Evolutionary conservation across 2,113 vertebrate genomes (phyloP), one percentile per base, ranked within the genome.

Genomic region (Tetrao urogallus): DNA sequence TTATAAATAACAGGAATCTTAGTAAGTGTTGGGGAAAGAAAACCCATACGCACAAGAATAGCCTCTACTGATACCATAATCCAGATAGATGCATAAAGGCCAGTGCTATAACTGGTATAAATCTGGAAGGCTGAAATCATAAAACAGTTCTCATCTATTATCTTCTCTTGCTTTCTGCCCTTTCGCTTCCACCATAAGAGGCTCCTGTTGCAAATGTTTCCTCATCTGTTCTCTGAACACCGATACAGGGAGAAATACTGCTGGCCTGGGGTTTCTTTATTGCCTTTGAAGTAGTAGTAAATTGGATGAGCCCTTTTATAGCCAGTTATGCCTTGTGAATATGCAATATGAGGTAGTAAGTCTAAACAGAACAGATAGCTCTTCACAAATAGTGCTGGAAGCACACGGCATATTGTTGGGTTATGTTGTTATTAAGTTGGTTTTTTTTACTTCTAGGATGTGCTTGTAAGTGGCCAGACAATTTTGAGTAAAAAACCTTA

Each of bases 1-100:
- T 61, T 88, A 18, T 86, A 86, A 88, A 58, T 88, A 90, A 88
- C n/a, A 42, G 42, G 64, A 74, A 80, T 66, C 43, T 83, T 75
- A 77, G 8, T 70, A 83, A 83, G 32, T 34, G 27, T 78, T 17
- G 71, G 34, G 56, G 57, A 74, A 76, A 63, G 72, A 72, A 52
- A 52, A 0, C 42, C 38, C 40, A 30, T 34, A 1, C 32, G 2
- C 63, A 13, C 56, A 61, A 64, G 60, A 71, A 47, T 80, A 36
- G 78, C 54, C 57, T 72, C 22, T 89, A 25, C 3, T 8, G 11
- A 34, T 83, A 47, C 32, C 70, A 5, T 50, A 80, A 50, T 34
- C 25, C 19, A 43, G 69, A 27, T 74, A 86, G 82, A n/a, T 32
- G 17, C 2, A 25, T n/a, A 45, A 86, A 82, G 7, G 50, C 42